These are phyloP conservation scores for Cheumatopsyche charites DNA, from an alignment of 1,140 invertebrate species.

Conservation along the genomic window DNA sequence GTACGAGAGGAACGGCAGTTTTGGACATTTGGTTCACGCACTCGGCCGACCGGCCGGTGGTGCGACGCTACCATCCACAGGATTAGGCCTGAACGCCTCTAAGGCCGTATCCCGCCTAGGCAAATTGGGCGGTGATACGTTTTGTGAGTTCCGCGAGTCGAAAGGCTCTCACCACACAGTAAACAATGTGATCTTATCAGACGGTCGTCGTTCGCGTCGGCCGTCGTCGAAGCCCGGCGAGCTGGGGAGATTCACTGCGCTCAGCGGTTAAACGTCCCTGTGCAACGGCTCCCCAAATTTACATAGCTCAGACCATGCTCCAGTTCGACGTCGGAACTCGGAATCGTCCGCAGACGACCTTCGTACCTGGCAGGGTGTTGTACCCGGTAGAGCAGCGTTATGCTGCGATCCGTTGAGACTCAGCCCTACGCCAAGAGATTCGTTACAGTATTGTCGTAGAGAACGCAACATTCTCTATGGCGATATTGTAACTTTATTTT, in stretches of 20 bases:
- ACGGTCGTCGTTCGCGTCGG: no score
- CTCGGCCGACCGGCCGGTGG: conserved; percentile 63
- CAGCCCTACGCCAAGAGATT: conserved; percentile 60
- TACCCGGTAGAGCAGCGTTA: conserved; percentile 65
- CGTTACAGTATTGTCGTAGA: no score
- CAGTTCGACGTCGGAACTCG: conserved; percentile 66
- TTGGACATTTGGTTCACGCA: conserved; percentile 73
- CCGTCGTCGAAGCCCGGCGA: no score
- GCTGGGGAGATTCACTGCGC: no score
- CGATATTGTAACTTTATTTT: no score
- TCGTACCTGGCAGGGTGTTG: conserved; percentile 54
- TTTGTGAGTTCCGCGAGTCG: conserved; percentile 61
- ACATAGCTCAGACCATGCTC: no score
- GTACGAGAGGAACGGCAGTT: conserved; percentile 71
- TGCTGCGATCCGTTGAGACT: conserved; percentile 64
- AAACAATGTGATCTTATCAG: no score
- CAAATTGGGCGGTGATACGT: conserved; percentile 63
- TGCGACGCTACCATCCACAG: conserved; percentile 81
- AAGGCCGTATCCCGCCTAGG: conserved; percentile 75
- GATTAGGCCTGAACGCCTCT: conserved; percentile 86
- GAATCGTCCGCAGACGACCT: conserved; percentile 69
- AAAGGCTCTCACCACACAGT: no score
- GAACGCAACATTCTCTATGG: no score
- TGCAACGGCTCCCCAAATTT: no score
- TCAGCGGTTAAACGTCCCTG: no score